Evolutionary conservation across 2,888 invertebrate genomes (phyloP).

Genomic region (Diarsia rubi): DNA sequence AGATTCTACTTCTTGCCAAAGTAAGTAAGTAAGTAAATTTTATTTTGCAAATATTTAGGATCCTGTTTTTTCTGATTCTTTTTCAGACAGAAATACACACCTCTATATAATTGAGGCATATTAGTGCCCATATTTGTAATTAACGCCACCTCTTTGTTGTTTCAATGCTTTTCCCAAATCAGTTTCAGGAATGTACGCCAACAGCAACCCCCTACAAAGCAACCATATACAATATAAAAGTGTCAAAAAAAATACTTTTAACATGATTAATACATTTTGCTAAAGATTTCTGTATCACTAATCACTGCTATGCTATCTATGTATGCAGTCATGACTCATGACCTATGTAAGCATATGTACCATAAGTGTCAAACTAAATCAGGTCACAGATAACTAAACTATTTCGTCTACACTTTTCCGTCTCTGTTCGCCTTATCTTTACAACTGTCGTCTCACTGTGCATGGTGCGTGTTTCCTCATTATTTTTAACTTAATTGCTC

Average conservation of each 20-base stretch:
- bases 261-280: too few relatives aligned
- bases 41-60: background rate
- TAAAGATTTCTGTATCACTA: background rate
- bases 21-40: too few relatives aligned
- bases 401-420: conserved; percentile 22
- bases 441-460: background rate
- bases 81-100: background rate
- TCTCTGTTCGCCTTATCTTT: conserved; percentile 32
- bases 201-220: too few relatives aligned
- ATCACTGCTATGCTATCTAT: too few relatives aligned
- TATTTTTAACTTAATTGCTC: conserved; percentile 52
- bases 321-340: too few relatives aligned
- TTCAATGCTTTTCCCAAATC: background rate
- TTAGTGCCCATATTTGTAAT: background rate
- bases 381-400: conserved; percentile 15
- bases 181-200: background rate
- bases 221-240: too few relatives aligned
- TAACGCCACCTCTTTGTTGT: background rate
- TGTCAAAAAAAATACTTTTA: too few relatives aligned
- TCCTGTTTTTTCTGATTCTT: background rate
- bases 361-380: background rate
- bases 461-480: background rate
- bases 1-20: too few relatives aligned
- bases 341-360: background rate
- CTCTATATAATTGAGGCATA: background rate